phyloP scores from a whole-genome alignment of 2,797 vertebrate genomes.

The Sebastes nivosus region DNA sequence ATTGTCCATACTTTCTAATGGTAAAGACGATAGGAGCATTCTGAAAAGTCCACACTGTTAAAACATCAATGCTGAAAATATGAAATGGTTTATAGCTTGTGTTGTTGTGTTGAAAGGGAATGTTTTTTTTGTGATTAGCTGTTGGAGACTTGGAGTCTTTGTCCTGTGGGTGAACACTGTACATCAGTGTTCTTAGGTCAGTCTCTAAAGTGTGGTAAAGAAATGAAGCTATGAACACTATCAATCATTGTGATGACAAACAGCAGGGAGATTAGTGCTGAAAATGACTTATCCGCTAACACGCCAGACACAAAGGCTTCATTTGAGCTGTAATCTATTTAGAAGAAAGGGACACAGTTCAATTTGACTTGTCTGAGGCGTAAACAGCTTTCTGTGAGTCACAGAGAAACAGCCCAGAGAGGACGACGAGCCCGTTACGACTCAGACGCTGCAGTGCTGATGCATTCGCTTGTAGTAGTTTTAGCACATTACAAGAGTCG shows the following conservation, averaged over 20 bases:
- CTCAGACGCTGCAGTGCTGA: background rate
- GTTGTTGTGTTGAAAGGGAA: background rate
- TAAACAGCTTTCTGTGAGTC: constrained; percentile 56
- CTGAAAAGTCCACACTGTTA: background rate
- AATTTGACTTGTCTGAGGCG: constrained; percentile 47
- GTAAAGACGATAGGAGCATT: background rate
- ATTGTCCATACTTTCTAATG: background rate
- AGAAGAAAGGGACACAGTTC: constrained; percentile 45
- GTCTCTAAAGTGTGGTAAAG: background rate
- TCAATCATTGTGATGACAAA: constrained; percentile 23
- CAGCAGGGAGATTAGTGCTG: constrained; percentile 6
- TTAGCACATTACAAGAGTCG: constrained; percentile 40
- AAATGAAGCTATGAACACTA: constrained; percentile 4
- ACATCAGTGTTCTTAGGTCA: background rate
- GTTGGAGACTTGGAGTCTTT: background rate
- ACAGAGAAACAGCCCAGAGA: constrained; percentile 1
- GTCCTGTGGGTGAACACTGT: background rate
- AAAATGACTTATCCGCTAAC: constrained; percentile 26
- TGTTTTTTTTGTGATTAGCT: background rate
- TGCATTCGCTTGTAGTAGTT: constrained; percentile 26
- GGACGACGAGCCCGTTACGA: constrained; percentile 7
- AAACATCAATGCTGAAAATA: background rate
- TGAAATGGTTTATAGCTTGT: background rate
- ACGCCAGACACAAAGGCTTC: constrained; percentile 35
- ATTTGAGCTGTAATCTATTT: constrained; percentile 56